Evolutionary conservation across 2,888 invertebrate genomes (phyloP).

Genomic region (Scelioninae gen. 1): DNA sequence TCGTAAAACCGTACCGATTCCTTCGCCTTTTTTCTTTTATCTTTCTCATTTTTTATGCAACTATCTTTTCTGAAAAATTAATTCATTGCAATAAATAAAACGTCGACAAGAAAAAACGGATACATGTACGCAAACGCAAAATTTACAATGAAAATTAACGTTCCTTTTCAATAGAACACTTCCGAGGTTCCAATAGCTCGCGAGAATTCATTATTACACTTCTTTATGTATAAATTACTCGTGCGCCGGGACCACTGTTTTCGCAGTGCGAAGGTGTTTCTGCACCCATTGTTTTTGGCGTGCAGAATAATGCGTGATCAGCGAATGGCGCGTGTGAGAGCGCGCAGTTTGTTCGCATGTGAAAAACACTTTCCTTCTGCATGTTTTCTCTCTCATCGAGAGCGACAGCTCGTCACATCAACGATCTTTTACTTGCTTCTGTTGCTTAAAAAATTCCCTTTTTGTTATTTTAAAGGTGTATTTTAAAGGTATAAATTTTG

Average conservation of each 20-base stretch:
- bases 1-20: conserved; percentile 21
- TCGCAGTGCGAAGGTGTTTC: conserved; percentile 37
- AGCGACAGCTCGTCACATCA: conserved; percentile 64
- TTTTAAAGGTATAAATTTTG: too few relatives aligned
- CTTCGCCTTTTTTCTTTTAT: neutral
- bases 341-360: conserved; percentile 68
- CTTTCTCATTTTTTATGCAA: conserved; percentile 30
- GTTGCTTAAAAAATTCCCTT: neutral
- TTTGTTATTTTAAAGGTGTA: too few relatives aligned
- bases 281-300: conserved; percentile 55
- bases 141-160: conserved; percentile 61
- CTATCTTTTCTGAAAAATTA: conserved; percentile 30
- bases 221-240: conserved; percentile 44
- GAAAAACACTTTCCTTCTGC: conserved; percentile 74
- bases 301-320: conserved; percentile 59
- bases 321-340: conserved; percentile 65
- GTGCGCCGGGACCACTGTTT: conserved; percentile 16
- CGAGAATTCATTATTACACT: conserved; percentile 60
- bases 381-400: conserved; percentile 74
- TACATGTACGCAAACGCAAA: conserved; percentile 43
- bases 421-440: neutral
- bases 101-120: conserved; percentile 38
- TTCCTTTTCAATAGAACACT: conserved; percentile 50
- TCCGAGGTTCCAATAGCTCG: conserved; percentile 59
- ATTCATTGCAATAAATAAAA: conserved; percentile 20